Percentiles rank a stretch among this genome's conserved stretches.
Conservation (phyloP, 2,888 invertebrate species). For the Dicyrtoma fusca region DNA sequence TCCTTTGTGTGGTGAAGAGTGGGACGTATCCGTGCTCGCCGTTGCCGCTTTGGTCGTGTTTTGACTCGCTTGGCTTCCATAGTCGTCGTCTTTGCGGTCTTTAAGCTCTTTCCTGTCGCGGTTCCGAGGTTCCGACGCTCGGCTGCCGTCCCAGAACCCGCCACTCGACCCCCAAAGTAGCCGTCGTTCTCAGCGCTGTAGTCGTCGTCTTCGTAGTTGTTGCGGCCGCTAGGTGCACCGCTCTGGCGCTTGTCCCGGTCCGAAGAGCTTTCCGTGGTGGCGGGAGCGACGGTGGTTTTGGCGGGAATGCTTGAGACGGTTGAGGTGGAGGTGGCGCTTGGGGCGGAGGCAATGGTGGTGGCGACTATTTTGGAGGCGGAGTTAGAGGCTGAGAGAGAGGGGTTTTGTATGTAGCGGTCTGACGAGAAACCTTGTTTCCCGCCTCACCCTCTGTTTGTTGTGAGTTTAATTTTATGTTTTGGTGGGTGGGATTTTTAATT, state of each 20-base stretch:
- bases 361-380: not conserved
- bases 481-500: too few relatives aligned
- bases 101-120: slow-evolving; percentile 52
- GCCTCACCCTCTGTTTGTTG: slow-evolving; percentile 59
- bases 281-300: slow-evolving; percentile 5
- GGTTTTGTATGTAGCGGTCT: slow-evolving; percentile 44
- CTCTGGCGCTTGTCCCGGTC: slow-evolving; percentile 35
- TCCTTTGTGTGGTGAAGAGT: not conserved
- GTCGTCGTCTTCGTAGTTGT: slow-evolving; percentile 57
- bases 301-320: slow-evolving; percentile 9
- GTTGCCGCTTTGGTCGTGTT: not conserved
- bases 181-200: slow-evolving; percentile 36
- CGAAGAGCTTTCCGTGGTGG: not conserved
- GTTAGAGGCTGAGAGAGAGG: slow-evolving; percentile 4
- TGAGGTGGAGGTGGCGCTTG: too few relatives aligned
- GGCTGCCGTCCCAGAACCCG: not conserved
- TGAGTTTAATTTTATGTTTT: too few relatives aligned
- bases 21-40: not conserved
- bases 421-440: slow-evolving; percentile 14
- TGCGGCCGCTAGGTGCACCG: not conserved
- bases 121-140: slow-evolving; percentile 63
- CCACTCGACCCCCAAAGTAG: not conserved
- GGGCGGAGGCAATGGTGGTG: too few relatives aligned
- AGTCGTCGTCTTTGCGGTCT: not conserved
- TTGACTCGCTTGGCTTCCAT: not conserved